Evolutionary conservation across 1,140 invertebrate genomes (phyloP).

Genomic region (Limonius californicus): DNA sequence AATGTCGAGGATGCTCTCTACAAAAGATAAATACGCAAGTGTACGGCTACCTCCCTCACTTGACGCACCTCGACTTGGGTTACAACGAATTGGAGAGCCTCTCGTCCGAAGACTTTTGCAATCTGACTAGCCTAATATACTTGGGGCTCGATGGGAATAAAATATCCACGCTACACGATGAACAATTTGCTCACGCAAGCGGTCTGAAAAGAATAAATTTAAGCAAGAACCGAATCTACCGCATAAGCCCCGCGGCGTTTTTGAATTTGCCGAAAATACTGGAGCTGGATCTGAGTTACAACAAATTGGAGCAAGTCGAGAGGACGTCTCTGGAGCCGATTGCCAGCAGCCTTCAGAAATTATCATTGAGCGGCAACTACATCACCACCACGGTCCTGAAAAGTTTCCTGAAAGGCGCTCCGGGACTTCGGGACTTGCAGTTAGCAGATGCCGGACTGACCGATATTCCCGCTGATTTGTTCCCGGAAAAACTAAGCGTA

Average conservation of each 20-base stretch:
- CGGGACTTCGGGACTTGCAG: conserved; percentile 57
- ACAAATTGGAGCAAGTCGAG: conserved; percentile 64
- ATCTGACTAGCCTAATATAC: conserved; percentile 61
- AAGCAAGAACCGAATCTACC: conserved; percentile 64
- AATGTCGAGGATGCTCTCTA: conserved; percentile 65
- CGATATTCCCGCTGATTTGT: conserved; percentile 34
- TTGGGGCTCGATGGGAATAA: conserved; percentile 72
- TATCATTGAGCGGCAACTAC: conserved; percentile 66
- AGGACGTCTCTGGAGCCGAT: conserved; percentile 55
- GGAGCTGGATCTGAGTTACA: conserved; percentile 67
- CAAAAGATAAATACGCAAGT: conserved; percentile 67
- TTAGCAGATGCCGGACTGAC: conserved; percentile 53
- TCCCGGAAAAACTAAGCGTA: conserved; percentile 51
- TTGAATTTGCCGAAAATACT: conserved; percentile 59
- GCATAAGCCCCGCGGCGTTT: conserved; percentile 62
- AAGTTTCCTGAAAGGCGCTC: conserved; percentile 51
- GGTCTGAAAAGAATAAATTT: conserved; percentile 56
- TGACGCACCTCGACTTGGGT: conserved; percentile 68
- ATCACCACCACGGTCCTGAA: conserved; percentile 46
- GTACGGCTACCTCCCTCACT: conserved; percentile 62
- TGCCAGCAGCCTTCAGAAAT: conserved; percentile 54
- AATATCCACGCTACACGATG: conserved; percentile 62
- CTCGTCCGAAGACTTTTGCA: conserved; percentile 63
- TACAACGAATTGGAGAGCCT: conserved; percentile 72
- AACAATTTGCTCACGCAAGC: conserved; percentile 60